Evolutionary conservation across 2,797 vertebrate genomes (phyloP).

Genomic region (Rhinatrema bivittatum): DNA sequence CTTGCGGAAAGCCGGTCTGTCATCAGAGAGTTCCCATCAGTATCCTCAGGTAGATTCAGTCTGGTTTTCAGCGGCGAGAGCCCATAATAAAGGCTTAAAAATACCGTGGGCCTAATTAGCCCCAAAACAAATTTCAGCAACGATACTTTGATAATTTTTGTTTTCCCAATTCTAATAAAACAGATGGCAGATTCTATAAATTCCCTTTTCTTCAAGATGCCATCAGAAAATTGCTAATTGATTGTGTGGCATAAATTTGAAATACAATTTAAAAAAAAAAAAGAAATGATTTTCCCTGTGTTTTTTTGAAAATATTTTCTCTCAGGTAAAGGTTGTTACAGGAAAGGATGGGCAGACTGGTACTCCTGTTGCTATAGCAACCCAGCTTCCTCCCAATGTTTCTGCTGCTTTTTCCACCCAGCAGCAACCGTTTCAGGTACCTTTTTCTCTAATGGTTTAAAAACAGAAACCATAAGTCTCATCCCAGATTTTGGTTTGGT

Average conservation of each 20-base stretch:
- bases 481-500: conserved; percentile 54
- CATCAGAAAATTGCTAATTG: conserved; percentile 14
- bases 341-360: conserved; percentile 94
- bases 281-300: conserved; percentile 54
- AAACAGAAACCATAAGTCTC: conserved; percentile 61
- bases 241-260: conserved; percentile 22
- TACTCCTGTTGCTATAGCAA: conserved; percentile 94
- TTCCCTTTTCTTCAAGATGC: conserved; percentile 44
- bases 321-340: conserved; percentile 91
- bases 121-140: conserved; percentile 20
- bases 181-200: conserved; percentile 14
- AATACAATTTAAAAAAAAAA: conserved; percentile 30
- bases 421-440: conserved; percentile 85
- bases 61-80: not conserved
- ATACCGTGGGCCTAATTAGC: conserved; percentile 16
- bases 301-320: conserved; percentile 46
- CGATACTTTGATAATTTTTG: not conserved
- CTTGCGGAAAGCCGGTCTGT: conserved; percentile 50
- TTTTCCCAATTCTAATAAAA: not conserved
- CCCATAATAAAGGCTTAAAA: conserved; percentile 4
- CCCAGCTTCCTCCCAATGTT: conserved; percentile 93
- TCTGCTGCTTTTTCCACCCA: conserved; percentile 88
- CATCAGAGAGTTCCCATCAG: conserved; percentile 26
- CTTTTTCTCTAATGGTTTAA: conserved; percentile 62
- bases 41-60: conserved; percentile 7